phyloP scores from a whole-genome alignment of 2,113 vertebrate genomes.

The Ornithorhynchus anatinus region DNA sequence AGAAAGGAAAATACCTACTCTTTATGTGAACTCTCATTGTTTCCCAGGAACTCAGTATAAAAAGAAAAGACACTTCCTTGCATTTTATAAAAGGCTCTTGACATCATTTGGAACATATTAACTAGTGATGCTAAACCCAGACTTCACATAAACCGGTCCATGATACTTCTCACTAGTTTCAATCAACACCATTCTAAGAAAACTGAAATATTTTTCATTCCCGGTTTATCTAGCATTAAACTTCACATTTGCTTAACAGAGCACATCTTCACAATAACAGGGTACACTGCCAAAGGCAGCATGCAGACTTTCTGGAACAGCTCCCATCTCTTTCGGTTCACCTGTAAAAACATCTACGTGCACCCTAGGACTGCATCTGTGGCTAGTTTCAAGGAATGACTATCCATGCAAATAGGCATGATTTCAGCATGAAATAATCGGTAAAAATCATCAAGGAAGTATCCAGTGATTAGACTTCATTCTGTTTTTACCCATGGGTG shows the following conservation, averaged over 20 bases:
- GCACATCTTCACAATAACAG: slow-evolving; percentile 84
- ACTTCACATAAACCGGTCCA: slow-evolving; percentile 40
- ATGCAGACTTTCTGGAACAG: slow-evolving; percentile 79
- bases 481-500: slow-evolving; percentile 38
- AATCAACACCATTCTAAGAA: slow-evolving; percentile 61
- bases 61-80: slow-evolving; percentile 68
- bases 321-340: slow-evolving; percentile 86
- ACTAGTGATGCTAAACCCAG: slow-evolving; percentile 60
- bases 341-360: slow-evolving; percentile 88
- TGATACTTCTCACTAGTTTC: slow-evolving; percentile 63
- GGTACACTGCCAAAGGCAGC: slow-evolving; percentile 82
- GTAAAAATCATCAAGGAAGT: slow-evolving; percentile 73
- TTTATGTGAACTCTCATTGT: slow-evolving; percentile 69
- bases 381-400: slow-evolving; percentile 84
- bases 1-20: slow-evolving; percentile 66
- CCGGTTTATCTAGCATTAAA: slow-evolving; percentile 78
- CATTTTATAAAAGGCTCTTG: slow-evolving; percentile 68
- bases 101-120: slow-evolving; percentile 71
- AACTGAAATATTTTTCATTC: slow-evolving; percentile 71
- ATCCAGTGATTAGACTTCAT: slow-evolving; percentile 62
- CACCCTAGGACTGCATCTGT: slow-evolving; percentile 84
- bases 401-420: slow-evolving; percentile 82
- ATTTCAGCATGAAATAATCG: slow-evolving; percentile 82
- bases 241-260: slow-evolving; percentile 80
- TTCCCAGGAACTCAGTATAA: slow-evolving; percentile 67